Evolutionary conservation across 92 coral and sea anemone genomes (phyloP).

Genomic region (Umimayanthus kanabou): DNA sequence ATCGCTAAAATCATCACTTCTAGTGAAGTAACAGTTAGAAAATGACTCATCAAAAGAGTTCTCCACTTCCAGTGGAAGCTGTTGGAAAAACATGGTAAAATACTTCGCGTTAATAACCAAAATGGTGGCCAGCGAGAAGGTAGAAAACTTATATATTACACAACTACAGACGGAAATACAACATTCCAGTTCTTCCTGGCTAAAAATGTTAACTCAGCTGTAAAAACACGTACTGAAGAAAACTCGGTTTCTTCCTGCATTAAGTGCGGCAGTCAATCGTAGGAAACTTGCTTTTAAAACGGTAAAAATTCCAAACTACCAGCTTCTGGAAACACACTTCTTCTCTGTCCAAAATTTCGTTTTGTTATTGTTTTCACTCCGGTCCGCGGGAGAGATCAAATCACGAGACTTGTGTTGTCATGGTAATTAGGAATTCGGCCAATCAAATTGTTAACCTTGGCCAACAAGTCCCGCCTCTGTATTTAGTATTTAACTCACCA

Average conservation of each 20-base stretch:
- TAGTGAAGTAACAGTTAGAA: slow-evolving; percentile 60
- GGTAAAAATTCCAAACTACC: slow-evolving; percentile 22
- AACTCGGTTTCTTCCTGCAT: slow-evolving; percentile 81
- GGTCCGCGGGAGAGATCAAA: slow-evolving; percentile 72
- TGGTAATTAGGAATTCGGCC: slow-evolving; percentile 58
- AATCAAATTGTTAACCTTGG: slow-evolving; percentile 89
- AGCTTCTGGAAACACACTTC: slow-evolving; percentile 42
- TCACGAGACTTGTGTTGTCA: slow-evolving; percentile 98
- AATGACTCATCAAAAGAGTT: slow-evolving; percentile 65
- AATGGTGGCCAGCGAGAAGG: slow-evolving; percentile 25
- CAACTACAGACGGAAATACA: slow-evolving; percentile 21
- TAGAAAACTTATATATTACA: background rate
- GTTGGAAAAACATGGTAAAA: slow-evolving; percentile 36
- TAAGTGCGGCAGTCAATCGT: slow-evolving; percentile 46
- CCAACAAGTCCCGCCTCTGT: slow-evolving; percentile 63
- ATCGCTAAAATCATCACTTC: slow-evolving; percentile 55
- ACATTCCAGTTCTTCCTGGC: slow-evolving; percentile 31
- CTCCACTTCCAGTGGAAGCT: slow-evolving; percentile 95
- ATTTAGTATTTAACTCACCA: slow-evolving; percentile 47
- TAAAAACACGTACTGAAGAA: slow-evolving; percentile 72
- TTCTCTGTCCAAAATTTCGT: slow-evolving; percentile 65
- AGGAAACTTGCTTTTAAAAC: slow-evolving; percentile 33
- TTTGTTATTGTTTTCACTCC: slow-evolving; percentile 99
- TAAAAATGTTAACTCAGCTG: slow-evolving; percentile 19
- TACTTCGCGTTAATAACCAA: slow-evolving; percentile 34